A percentile compares a stretch with the other conserved stretches of the same genome.
These are phyloP conservation scores for Pedicia rivosa DNA, from an alignment of 2,888 invertebrate species.

Conservation along the genomic window DNA sequence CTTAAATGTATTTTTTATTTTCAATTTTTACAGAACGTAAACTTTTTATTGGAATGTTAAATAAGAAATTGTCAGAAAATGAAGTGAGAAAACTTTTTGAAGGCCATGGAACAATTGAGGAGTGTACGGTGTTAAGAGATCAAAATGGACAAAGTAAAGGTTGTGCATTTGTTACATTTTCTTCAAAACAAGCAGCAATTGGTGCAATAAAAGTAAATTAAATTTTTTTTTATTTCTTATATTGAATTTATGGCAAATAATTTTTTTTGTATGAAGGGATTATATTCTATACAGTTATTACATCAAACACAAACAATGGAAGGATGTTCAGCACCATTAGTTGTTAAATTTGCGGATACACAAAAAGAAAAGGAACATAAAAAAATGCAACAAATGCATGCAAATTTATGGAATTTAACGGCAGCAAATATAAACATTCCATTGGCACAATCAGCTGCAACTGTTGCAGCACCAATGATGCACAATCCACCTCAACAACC, in stretches of 20 bases:
- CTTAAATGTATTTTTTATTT: constrained; percentile 1
- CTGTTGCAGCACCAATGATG: constrained; percentile 34
- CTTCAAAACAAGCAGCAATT: constrained; percentile 92
- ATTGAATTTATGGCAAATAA: constrained; percentile 1
- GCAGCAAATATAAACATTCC: constrained; percentile 37
- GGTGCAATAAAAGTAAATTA: constrained; percentile 77
- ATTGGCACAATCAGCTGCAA: constrained; percentile 34
- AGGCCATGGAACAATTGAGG: constrained; percentile 90
- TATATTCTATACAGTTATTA: constrained; percentile 37
- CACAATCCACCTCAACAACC: constrained; percentile 30
- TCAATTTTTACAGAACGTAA: constrained; percentile 63
- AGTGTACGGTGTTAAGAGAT: constrained; percentile 94
- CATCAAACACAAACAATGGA: constrained; percentile 99
- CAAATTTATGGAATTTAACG: constrained; percentile 77
- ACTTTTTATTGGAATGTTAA: constrained; percentile 96
- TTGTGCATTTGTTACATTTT: constrained; percentile 98
- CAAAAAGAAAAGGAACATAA: constrained; percentile 98
- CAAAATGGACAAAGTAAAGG: constrained; percentile 92
- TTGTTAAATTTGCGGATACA: constrained; percentile 98
- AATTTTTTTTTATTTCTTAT: background rate
- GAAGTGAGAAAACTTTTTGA: constrained; percentile 88
- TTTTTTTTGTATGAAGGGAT: constrained; percentile 2
- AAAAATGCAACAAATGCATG: constrained; percentile 85
- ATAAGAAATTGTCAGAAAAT: constrained; percentile 87
- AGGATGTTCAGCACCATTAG: constrained; percentile 94